Conservation (phyloP, 2,888 invertebrate species). For the Epistrophe grossulariae region DNA sequence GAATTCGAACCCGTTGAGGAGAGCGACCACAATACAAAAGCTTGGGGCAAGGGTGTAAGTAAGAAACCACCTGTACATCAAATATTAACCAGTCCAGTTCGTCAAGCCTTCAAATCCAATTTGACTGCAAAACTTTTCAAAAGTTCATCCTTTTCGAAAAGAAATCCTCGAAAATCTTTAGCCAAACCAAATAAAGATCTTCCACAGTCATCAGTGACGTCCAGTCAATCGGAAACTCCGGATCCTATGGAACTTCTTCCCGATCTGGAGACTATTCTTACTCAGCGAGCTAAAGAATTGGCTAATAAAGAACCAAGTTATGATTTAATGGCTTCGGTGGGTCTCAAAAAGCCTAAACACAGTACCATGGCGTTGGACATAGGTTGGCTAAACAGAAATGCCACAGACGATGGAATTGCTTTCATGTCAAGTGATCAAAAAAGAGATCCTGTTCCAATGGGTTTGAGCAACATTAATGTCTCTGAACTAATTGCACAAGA, state of each 20-base stretch:
- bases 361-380: slow-evolving; percentile 82
- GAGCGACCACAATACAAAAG: slow-evolving; percentile 82
- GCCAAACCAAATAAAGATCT: slow-evolving; percentile 79
- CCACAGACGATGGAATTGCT: slow-evolving; percentile 63
- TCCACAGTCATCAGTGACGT: slow-evolving; percentile 30
- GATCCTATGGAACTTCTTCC: slow-evolving; percentile 78
- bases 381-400: slow-evolving; percentile 85
- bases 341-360: slow-evolving; percentile 68
- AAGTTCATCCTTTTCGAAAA: slow-evolving; percentile 88
- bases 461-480: slow-evolving; percentile 81
- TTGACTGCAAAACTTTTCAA: slow-evolving; percentile 88
- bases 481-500: slow-evolving; percentile 75
- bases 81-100: slow-evolving; percentile 55
- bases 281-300: slow-evolving; percentile 80
- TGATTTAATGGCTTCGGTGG: slow-evolving; percentile 61
- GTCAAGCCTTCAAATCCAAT: slow-evolving; percentile 77
- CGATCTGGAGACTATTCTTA: slow-evolving; percentile 83
- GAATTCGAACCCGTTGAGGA: slow-evolving; percentile 80
- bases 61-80: slow-evolving; percentile 78
- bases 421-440: neutral
- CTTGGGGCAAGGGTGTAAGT: slow-evolving; percentile 84
- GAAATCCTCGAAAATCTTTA: slow-evolving; percentile 90
- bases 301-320: slow-evolving; percentile 36
- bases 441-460: slow-evolving; percentile 36
- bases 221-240: slow-evolving; percentile 46